Conservation (phyloP, 2,113 vertebrate genomes). For the Triplophysa tibetana region DNA sequence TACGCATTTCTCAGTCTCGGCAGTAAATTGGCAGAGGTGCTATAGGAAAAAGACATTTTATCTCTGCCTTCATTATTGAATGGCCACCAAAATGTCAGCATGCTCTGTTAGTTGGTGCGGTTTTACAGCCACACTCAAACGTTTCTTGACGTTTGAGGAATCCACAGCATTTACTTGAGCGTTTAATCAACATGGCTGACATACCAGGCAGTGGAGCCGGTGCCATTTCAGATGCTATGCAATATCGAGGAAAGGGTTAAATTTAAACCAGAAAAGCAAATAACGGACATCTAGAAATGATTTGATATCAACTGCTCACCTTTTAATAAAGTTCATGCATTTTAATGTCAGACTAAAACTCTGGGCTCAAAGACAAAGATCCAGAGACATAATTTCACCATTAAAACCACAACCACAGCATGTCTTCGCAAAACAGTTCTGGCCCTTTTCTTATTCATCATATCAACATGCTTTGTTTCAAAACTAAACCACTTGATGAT, state of each 20-base stretch:
- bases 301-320: not conserved
- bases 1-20: slow-evolving; percentile 21
- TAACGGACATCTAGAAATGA: not conserved
- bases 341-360: not conserved
- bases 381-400: not conserved
- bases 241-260: not conserved
- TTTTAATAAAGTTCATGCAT: not conserved
- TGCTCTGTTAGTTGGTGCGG: slow-evolving; percentile 18
- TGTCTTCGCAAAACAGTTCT: not conserved
- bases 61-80: slow-evolving; percentile 43
- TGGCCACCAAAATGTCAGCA: slow-evolving; percentile 47
- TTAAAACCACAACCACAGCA: not conserved
- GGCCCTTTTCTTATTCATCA: not conserved
- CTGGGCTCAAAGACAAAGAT: not conserved
- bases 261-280: not conserved
- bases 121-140: slow-evolving; percentile 36
- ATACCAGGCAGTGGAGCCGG: not conserved
- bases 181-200: not conserved
- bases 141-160: not conserved
- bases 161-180: slow-evolving; percentile 1
- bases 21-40: slow-evolving; percentile 52
- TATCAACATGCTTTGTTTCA: not conserved
- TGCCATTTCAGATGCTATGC: not conserved
- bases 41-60: slow-evolving; percentile 47
- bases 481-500: slow-evolving; percentile 22